Percentiles rank a stretch among this genome's conserved stretches.
phyloP scores from a whole-genome alignment of 2,888 invertebrate species.

The Noctua comes region DNA sequence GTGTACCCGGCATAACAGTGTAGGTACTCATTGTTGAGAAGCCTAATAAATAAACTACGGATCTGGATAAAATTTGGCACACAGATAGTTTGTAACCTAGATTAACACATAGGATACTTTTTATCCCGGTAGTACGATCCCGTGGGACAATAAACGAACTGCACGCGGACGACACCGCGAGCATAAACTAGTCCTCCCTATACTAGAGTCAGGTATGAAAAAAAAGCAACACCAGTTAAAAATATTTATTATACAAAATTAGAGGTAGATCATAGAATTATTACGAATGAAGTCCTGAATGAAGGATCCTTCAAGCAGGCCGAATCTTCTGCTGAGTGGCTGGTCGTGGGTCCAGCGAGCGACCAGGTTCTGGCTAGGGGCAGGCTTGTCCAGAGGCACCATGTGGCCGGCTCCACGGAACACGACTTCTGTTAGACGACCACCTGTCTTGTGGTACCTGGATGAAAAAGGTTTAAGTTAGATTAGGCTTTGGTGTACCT shows the following conservation, averaged over 20 bases:
- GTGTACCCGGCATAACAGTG: no score
- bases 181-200: neutral
- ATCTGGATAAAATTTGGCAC: no score
- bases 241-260: constrained; percentile 25
- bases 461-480: neutral
- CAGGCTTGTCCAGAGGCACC: constrained; percentile 91
- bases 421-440: constrained; percentile 89
- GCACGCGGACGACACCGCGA: no score
- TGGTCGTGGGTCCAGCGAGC: constrained; percentile 87
- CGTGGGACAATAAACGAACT: no score
- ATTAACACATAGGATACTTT: no score
- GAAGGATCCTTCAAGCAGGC: constrained; percentile 54
- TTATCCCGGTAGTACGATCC: no score
- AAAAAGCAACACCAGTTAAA: neutral
- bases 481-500: neutral
- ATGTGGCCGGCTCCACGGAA: constrained; percentile 92
- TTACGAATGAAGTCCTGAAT: constrained; percentile 67
- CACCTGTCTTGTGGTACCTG: constrained; percentile 90
- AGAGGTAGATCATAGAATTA: constrained; percentile 62
- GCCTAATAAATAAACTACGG: no score
- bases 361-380: constrained; percentile 88
- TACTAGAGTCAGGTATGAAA: neutral
- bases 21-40: no score
- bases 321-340: constrained; percentile 64
- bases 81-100: no score